Evolutionary conservation across 2,113 vertebrate genomes (phyloP), one percentile per base, ranked within the genome.

Genomic region (Seriola rivoliana): DNA sequence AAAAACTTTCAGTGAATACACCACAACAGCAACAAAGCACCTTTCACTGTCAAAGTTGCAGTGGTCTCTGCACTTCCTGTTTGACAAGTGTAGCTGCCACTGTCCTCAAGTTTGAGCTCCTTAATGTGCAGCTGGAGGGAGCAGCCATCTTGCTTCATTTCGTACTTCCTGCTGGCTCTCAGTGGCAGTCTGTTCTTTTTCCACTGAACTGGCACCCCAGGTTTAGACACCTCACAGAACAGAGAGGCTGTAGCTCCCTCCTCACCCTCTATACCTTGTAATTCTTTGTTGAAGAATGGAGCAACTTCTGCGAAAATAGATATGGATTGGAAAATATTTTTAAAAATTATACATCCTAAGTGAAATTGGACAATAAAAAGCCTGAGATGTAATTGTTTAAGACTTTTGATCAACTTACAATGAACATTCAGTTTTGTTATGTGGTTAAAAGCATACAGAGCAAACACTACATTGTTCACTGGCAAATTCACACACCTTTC

Each of bases 61-160:
- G 91, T 88, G 1, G 95, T 96, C 55, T 60, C 93, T 60, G 92
- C 90, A 71, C 90, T 91, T 77, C 94, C 95, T 1, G 93, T 91
- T 14, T 95, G 89, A 29, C 97, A 97, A 0, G 87, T 92, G 86
- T 97, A 97, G 77, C 89, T 93, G 50, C 96, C 96, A 0, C 94
- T 87, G 81, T 96, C 95, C 62, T 94, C 91, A 46, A 50, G 71
- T 75, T 87, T 86, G 5, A 95, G 62, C 0, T 93, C 85, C 16
- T 89, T 89, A 34, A 97, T 93, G 19, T 80, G 42, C 17, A 97
- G 93, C 81, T 96, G 92, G 19, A 92, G 76, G 11, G 75, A 17
- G 63, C 92, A 88, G 60, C 91, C 95, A 66, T 94, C 94, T 42
- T 96, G 93, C 7, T 89, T 95, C 67, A 96, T 94, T 71, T 96